Evolutionary conservation across 2,888 invertebrate species (phyloP), one percentile per base, ranked within the genome.

Genomic region (Eristalinus aeneus): DNA sequence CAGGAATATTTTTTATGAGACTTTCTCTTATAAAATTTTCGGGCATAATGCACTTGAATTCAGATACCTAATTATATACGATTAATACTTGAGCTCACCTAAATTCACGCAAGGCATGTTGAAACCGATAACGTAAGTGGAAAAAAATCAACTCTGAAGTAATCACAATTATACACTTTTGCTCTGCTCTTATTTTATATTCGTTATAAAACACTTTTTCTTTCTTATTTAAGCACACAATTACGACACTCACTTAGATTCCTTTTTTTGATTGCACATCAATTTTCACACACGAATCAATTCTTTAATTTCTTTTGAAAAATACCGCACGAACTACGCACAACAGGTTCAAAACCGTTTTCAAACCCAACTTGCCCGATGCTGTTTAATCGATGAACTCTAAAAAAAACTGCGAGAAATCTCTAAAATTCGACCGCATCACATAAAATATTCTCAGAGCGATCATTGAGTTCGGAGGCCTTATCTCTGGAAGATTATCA

Each of bases 51-150:
- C 36, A 36, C 36, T n/a, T n/a, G n/a, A n/a, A n/a, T n/a, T n/a
- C n/a, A n/a, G n/a, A n/a, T n/a, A n/a, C n/a, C n/a, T n/a, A n/a
- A n/a, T n/a, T n/a, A n/a, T n/a, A n/a, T n/a, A n/a, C n/a, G n/a
- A 61, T 8, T 23, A 11, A 16, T 2, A 32, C 1, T 16, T 2
- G 1, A 60, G 74, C 83, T 83, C 65, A 83, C 83, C 61, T 74
- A 20, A 22, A 69, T 78, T 83, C 74, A 39, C 22, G 10, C 34
- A 3, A 60, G 79, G 79, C 83, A 83, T 79, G 36, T 71, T 71
- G 60, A 20, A 12, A n/a, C 39, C 53, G 78, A 79, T 83, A 79
- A 65, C 39, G 60, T 36, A 27, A 56, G 39, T 39, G 34, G 2
- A 46, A 6, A 8, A 8, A 46, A 46, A 46, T 46, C n/a, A n/a